Base-by-base conservation (phyloP, 35 echinoderm and acorn worm species). In the Strongylocentrotus purpuratus region DNA sequence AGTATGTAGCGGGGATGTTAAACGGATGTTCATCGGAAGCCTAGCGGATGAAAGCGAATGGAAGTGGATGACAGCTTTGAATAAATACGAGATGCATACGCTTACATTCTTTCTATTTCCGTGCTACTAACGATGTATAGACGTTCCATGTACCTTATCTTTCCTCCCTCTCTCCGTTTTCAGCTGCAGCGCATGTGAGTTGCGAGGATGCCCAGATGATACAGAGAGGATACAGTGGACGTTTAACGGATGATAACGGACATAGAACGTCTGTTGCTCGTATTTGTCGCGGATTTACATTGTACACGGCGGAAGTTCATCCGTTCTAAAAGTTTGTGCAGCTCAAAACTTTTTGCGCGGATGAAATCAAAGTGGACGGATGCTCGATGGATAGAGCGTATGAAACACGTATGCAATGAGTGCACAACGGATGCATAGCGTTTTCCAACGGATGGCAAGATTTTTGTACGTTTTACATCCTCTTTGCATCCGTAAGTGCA, bases 241-340 rank as follows among this genome's bases (percentile, higher is more conserved):
- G 32, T 88, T 88, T 88, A 88, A 7, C 32, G 32, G 87, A 88
- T 88, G 87, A 35, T 88, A 88, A 88, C 87, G 87, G 87, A 35
- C 87, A 46, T 88, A 12, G 32, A 35, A 88, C 87, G 87, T 88
- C 35, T 88, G 87, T 88, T 88, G 87, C 87, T 0, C 31, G 87
- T 88, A 33, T 88, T 32, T 35, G 87, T 33, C 33, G 87, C 87
- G 87, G 87, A 88, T 88, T 88, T 88, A 88, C 87, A 88, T 88
- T 32, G 87, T 33, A 88, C 87, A 88, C 32, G 31, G 87, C 87
- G 87, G 87, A 35, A 88, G 86, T 88, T 35, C 86, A 88, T 88
- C 86, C 86, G 86, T 88, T 88, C 32, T 88, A 88, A 88, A 88
- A 88, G 86, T 88, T 88, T 88, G n/a, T n/a, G n/a, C n/a, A n/a